Base-by-base conservation (phyloP, 2,113 vertebrate genomes). In the Reinhardtius hippoglossoides region DNA sequence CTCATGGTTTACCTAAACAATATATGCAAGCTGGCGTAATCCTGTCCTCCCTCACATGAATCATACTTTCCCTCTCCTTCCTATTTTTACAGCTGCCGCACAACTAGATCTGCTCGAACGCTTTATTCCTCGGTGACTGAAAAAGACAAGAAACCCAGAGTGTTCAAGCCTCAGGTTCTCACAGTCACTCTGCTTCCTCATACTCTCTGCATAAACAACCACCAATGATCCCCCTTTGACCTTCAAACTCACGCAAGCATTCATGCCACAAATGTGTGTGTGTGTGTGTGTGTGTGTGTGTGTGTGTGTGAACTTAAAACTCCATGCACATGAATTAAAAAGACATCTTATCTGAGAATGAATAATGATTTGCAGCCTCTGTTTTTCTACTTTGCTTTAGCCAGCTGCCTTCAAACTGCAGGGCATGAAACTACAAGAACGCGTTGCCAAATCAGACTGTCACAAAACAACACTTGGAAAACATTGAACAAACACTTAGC, bases 21-120 rank as follows among this genome's bases (percentile, higher is more conserved):
- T 73, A 67, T 73, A 67, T 58, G 74, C 35, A 85, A 85, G 72
- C 67, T 74, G 26, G 78, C 78, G 65, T 84, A 86, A 90, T 84
- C 61, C 70, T 81, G 76, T 89, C 83, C 71, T 79, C 74, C 82
- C 80, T 89, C 86, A 86, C 86, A 87, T 94, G 91, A 93, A 92
- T 94, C 92, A 95, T 91, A 90, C 73, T 92, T 93, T 93, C 81
- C 85, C 71, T 87, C 74, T 85, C 23, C 71, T 89, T 89, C 84
- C 68, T 94, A 93, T 94, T 94, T 95, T 94, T 90, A 94, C 93
- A 95, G 94, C 94, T 95, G 94, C 83, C 84, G 78, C 62, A 74
- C 76, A 84, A 92, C 78, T 83, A 80, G 80, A 94, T 93, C 92
- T 92, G 90, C 80, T 91, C 71, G 85, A 95, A 85, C 70, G 55